Percentiles rank a stretch among this genome's conserved stretches.
These are phyloP conservation scores for Erythrocebus patas DNA, from an alignment of 2,113 vertebrate genomes.

Conservation along the genomic window DNA sequence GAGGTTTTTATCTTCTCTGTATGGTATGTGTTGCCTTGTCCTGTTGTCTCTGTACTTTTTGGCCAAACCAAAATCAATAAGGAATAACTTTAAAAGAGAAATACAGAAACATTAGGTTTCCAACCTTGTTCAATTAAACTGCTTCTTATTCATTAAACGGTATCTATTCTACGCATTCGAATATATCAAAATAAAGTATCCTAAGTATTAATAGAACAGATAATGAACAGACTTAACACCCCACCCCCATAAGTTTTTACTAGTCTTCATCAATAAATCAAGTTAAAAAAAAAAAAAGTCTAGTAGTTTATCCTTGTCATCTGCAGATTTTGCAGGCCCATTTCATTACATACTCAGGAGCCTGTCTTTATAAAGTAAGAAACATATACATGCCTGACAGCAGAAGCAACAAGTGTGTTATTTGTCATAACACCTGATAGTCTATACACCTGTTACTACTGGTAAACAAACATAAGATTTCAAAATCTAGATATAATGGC, in stretches of 20 bases:
- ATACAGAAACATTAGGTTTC: constrained; percentile 78
- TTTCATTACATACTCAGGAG: not conserved
- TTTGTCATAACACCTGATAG: constrained; percentile 17
- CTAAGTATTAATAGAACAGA: constrained; percentile 3
- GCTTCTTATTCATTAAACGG: constrained; percentile 52
- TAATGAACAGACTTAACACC: constrained; percentile 48
- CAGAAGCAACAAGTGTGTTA: not conserved
- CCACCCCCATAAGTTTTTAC: not conserved
- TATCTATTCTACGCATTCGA: constrained; percentile 48
- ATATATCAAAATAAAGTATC: constrained; percentile 42
- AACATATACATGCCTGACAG: not conserved
- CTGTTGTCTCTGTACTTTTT: constrained; percentile 99
- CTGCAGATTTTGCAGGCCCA: constrained; percentile 9
- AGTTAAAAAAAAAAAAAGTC: not conserved
- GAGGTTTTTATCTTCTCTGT: constrained; percentile 99
- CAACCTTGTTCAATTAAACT: not conserved
- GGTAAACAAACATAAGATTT: constrained; percentile 26
- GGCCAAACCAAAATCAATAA: constrained; percentile 99
- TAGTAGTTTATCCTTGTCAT: constrained; percentile 15
- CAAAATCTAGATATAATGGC: not conserved
- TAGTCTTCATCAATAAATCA: constrained; percentile 45
- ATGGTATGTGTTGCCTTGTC: constrained; percentile 99
- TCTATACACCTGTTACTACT: not conserved
- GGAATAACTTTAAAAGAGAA: constrained; percentile 95
- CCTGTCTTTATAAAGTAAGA: not conserved